Evolutionary conservation across 1,140 invertebrate species (phyloP).

Genomic region (Fopius arisanus): DNA sequence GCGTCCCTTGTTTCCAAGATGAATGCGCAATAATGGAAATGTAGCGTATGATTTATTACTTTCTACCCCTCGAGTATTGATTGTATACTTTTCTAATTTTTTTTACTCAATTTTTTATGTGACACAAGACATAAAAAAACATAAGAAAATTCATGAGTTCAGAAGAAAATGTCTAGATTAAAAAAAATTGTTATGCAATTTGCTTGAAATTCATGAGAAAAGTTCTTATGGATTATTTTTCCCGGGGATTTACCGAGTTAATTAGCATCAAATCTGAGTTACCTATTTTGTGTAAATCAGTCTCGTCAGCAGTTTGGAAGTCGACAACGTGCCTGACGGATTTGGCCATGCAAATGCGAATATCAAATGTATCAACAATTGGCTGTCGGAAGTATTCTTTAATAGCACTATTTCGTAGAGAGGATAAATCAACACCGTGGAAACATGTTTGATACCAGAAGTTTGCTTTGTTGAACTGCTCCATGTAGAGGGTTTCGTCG

Average conservation of each 20-base stretch:
- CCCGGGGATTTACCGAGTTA: not conserved
- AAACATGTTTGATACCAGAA: slow-evolving; percentile 99
- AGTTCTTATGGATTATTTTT: not conserved
- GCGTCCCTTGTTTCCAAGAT: too few species aligned
- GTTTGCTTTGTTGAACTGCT: slow-evolving; percentile 98
- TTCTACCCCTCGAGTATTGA: too few species aligned
- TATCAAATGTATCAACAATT: slow-evolving; percentile 99
- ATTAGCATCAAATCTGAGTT: slow-evolving; percentile 32
- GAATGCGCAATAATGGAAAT: too few species aligned
- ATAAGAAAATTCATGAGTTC: too few species aligned
- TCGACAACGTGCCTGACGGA: slow-evolving; percentile 95
- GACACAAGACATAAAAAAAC: too few species aligned
- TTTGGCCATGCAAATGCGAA: slow-evolving; percentile 96
- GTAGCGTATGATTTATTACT: too few species aligned
- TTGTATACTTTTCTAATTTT: too few species aligned
- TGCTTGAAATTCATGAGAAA: too few species aligned
- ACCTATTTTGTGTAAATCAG: slow-evolving; percentile 93
- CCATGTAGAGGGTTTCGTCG: slow-evolving; percentile 97
- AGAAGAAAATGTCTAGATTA: too few species aligned
- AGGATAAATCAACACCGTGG: slow-evolving; percentile 96
- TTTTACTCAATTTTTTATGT: too few species aligned
- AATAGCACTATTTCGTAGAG: slow-evolving; percentile 88
- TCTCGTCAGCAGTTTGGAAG: slow-evolving; percentile 92
- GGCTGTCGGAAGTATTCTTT: slow-evolving; percentile 99
- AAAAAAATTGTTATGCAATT: too few species aligned